A percentile compares a stretch with the other conserved stretches of the same genome.
Evolutionary conservation across 2,797 vertebrate species (phyloP).

Genomic region (Champsocephalus esox): DNA sequence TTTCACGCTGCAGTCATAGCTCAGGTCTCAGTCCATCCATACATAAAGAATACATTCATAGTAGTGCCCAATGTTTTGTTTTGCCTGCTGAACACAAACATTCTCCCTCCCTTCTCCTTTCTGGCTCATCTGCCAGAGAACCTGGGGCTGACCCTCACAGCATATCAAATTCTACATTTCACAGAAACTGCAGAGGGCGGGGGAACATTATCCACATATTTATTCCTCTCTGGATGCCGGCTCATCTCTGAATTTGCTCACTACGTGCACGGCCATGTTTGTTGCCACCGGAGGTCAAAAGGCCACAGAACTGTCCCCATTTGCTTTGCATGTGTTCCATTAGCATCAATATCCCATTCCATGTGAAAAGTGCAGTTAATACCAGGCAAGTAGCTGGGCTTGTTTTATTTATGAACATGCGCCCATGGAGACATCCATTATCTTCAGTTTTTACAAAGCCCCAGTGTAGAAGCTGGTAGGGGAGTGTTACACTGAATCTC

Average conservation of each 20-base stretch:
- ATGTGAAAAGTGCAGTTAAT: slow-evolving; percentile 64
- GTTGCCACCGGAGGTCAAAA: slow-evolving; percentile 65
- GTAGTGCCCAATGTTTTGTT: slow-evolving; percentile 16
- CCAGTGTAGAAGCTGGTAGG: slow-evolving; percentile 32
- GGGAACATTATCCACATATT: slow-evolving; percentile 75
- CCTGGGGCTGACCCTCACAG: slow-evolving; percentile 65
- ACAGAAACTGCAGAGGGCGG: slow-evolving; percentile 70
- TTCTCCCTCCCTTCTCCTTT: slow-evolving; percentile 32
- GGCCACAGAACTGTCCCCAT: slow-evolving; percentile 59
- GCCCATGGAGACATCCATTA: slow-evolving; percentile 74
- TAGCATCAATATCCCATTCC: slow-evolving; percentile 74
- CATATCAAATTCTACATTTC: slow-evolving; percentile 78
- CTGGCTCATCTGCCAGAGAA: slow-evolving; percentile 57
- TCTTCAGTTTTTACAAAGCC: slow-evolving; percentile 60
- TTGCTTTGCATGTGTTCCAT: slow-evolving; percentile 66
- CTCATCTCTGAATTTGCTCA: slow-evolving; percentile 50
- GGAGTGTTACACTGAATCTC: slow-evolving; percentile 44
- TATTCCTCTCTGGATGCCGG: slow-evolving; percentile 50
- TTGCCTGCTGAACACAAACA: slow-evolving; percentile 36
- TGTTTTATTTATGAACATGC: slow-evolving; percentile 83
- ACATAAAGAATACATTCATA: slow-evolving; percentile 40
- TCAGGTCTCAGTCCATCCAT: slow-evolving; percentile 34
- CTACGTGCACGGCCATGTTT: slow-evolving; percentile 62
- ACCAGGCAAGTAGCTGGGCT: slow-evolving; percentile 44
- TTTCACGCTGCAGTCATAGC: slow-evolving; percentile 39